Evolutionary conservation across 1,140 invertebrate genomes (phyloP), one percentile per base, ranked within the genome.

Genomic region (Pseudomyrmex concolor): DNA sequence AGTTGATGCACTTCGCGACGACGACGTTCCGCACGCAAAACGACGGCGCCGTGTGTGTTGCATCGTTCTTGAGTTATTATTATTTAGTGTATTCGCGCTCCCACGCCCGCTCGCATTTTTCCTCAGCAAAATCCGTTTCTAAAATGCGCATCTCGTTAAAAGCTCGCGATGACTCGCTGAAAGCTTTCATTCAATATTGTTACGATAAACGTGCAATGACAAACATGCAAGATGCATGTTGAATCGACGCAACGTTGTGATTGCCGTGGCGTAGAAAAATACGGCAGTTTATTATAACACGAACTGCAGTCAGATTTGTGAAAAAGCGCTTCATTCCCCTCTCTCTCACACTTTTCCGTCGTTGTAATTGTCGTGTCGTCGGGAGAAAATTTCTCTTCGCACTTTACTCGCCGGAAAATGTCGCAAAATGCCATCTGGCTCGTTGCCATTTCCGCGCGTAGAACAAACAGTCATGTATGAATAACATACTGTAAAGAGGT

Each of bases 401-500:
- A 76, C 73, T 78, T 78, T 70, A 70, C 2, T 45, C 64, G 19
- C 15, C 54, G 76, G 17, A 70, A 78, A 78, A 78, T 34, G 51
- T 78, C 51, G 19, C 74, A 17, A 78, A 78, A 78, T 15, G 64
- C 64, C n/a, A 48, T 57, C 76, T 78, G 76, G 76, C 76, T 34
- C 51, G 64, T 59, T 70, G 76, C 76, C 76, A 70, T 19, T 78
- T 70, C 43, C 54, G 51, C 66, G 51, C 54, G 50, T 25, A 25
- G 76, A 57, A 70, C 64, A 70, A 78, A 78, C 76, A 70, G 34
- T 78, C 34, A 45, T 48, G 54, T 70, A 48, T 70, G 54, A 71
- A 71, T 48, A 80, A 60, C 54, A 17, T 43, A 17, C 34, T 43
- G 12, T 50, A 25, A 70, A 70, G 66, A 25, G 12, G 50, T 15